phyloP scores from a whole-genome alignment of 2,888 invertebrate species.

The Dicranocentrus wangi region DNA sequence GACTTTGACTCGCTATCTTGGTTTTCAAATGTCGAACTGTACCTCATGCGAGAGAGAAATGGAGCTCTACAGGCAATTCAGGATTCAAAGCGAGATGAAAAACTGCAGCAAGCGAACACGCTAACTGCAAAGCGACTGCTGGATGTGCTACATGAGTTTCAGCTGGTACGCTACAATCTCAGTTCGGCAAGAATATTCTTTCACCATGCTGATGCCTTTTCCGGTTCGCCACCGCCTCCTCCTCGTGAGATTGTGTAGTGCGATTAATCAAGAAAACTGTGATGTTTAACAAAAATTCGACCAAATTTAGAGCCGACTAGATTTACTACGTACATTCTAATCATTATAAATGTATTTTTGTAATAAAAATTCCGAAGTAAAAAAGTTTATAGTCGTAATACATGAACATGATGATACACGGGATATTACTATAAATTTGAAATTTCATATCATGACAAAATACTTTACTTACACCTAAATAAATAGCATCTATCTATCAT shows the following conservation, averaged over 20 bases:
- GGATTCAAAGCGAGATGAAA: constrained; percentile 82
- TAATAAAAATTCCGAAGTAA: constrained; percentile 8
- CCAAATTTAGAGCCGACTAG: constrained; percentile 44
- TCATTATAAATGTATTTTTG: constrained; percentile 18
- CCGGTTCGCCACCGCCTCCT: no score
- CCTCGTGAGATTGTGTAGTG: no score
- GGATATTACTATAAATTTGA: no score
- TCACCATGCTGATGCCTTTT: constrained; percentile 75
- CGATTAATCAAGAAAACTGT: constrained; percentile 11
- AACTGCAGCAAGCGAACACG: constrained; percentile 92
- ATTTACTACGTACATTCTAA: constrained; percentile 52
- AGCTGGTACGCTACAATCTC: constrained; percentile 90
- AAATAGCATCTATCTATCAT: no score
- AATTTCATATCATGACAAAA: no score
- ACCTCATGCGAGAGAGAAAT: constrained; percentile 68
- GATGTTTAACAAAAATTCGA: no score
- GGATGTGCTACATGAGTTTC: constrained; percentile 84
- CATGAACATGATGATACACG: no score
- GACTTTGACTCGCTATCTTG: constrained; percentile 95
- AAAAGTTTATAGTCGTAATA: no score
- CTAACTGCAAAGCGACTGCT: constrained; percentile 86
- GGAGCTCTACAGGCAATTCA: constrained; percentile 72
- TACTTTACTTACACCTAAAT: no score
- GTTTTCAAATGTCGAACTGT: constrained; percentile 78
- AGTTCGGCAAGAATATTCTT: constrained; percentile 97